Conservation (phyloP, 2,113 vertebrate genomes). For the Phalacrocorax carbo region DNA sequence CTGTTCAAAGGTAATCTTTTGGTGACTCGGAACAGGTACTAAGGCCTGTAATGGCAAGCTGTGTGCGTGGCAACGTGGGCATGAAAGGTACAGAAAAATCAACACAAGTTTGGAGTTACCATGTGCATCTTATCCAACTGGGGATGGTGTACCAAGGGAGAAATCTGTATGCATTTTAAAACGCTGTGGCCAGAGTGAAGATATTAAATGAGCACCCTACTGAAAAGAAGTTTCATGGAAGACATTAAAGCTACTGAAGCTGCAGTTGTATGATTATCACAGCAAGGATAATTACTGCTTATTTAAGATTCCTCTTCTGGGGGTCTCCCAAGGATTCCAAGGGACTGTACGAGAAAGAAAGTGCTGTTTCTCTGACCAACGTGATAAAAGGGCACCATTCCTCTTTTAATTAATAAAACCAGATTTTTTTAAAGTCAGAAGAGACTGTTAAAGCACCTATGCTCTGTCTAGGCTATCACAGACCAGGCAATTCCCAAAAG, state of each 20-base stretch:
- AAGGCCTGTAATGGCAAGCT: neutral
- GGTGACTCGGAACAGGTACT: neutral
- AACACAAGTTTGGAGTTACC: neutral
- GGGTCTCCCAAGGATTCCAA: accelerated
- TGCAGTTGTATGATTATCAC: neutral
- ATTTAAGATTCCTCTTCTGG: neutral
- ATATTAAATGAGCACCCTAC: neutral
- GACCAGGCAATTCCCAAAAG: neutral
- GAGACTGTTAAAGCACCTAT: neutral
- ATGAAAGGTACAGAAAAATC: neutral
- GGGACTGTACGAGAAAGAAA: neutral
- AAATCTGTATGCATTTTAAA: neutral
- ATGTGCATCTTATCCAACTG: neutral
- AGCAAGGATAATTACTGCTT: neutral
- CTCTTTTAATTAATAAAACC: neutral
- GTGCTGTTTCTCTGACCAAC: neutral
- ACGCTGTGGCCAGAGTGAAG: neutral
- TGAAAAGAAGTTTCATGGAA: neutral
- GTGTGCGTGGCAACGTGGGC: neutral
- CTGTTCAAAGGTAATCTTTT: neutral
- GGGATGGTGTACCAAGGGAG: neutral
- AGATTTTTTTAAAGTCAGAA: neutral
- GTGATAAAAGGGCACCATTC: neutral
- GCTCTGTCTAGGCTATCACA: neutral
- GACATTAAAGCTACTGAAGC: neutral